Evolutionary conservation across 2,888 invertebrate genomes (phyloP).

Genomic region (Odontothrips loti): DNA sequence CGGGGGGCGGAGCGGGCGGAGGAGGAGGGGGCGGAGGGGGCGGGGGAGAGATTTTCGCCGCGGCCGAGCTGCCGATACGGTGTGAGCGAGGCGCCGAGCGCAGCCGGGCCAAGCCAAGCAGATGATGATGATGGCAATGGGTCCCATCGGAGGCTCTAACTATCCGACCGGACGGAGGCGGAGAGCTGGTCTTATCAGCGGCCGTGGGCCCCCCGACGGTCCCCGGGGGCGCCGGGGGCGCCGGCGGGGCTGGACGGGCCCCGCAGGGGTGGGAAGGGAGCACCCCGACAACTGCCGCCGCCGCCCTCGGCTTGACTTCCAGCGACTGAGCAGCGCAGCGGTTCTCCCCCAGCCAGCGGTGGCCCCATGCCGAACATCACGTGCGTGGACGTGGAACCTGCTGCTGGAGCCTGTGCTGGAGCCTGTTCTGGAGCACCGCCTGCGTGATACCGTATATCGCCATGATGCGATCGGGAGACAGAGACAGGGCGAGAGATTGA

Average conservation of each 20-base stretch:
- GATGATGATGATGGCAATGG: slow-evolving; percentile 5
- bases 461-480: neutral
- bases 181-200: neutral
- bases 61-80: neutral
- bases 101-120: neutral
- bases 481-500: neutral
- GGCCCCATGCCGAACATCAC: no score
- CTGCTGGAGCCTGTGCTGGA: no score
- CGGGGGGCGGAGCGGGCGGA: neutral
- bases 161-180: neutral
- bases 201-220: neutral
- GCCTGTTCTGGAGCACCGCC: no score
- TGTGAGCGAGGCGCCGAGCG: neutral
- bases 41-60: neutral
- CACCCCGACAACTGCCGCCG: no score
- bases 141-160: neutral
- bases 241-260: neutral
- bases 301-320: no score
- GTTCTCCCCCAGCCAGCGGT: no score
- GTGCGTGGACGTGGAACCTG: no score
- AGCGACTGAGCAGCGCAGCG: no score
- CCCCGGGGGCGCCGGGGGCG: no score
- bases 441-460: no score
- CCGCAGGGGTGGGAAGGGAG: neutral
- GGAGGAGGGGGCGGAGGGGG: neutral